Conservation (phyloP, 2,888 invertebrate species). For the Dynastes maya region DNA sequence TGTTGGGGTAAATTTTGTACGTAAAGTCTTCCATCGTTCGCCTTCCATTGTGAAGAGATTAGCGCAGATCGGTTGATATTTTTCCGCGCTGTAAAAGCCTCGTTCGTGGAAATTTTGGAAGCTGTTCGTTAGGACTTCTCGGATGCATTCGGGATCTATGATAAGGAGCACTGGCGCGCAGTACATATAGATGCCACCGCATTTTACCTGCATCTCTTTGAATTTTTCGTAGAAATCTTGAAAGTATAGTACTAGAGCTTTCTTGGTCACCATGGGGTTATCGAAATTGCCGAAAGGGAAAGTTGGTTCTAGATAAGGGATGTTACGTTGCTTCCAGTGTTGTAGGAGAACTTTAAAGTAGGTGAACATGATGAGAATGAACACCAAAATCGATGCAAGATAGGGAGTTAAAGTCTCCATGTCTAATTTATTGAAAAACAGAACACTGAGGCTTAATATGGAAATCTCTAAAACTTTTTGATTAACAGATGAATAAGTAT, state of each 20-base stretch:
- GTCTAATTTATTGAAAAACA: too few species aligned
- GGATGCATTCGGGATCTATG: slow-evolving; percentile 22
- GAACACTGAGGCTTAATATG: background rate
- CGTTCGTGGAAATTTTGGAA: slow-evolving; percentile 40
- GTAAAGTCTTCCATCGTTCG: slow-evolving; percentile 31
- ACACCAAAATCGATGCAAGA: too few species aligned
- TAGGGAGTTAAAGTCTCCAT: too few species aligned
- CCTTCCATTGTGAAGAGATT: slow-evolving; percentile 45
- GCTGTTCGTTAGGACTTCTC: slow-evolving; percentile 34
- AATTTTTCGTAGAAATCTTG: slow-evolving; percentile 39
- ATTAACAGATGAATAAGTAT: too few species aligned
- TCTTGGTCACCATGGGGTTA: slow-evolving; percentile 26
- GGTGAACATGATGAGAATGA: background rate
- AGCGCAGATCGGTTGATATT: slow-evolving; percentile 39
- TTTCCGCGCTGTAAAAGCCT: slow-evolving; percentile 43
- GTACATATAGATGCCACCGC: slow-evolving; percentile 46
- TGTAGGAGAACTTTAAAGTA: slow-evolving; percentile 33
- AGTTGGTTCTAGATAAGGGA: slow-evolving; percentile 25
- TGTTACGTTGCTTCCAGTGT: slow-evolving; percentile 46
- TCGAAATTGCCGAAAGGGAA: slow-evolving; percentile 49
- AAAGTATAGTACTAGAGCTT: slow-evolving; percentile 11
- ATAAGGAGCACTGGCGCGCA: slow-evolving; percentile 42
- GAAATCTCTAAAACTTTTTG: too few species aligned
- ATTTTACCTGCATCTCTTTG: slow-evolving; percentile 30
- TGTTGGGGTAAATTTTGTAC: slow-evolving; percentile 28